Evolutionary conservation across 2,797 vertebrate genomes (phyloP), one percentile per base, ranked within the genome.

Genomic region (Schizothorax lantsangensis): DNA sequence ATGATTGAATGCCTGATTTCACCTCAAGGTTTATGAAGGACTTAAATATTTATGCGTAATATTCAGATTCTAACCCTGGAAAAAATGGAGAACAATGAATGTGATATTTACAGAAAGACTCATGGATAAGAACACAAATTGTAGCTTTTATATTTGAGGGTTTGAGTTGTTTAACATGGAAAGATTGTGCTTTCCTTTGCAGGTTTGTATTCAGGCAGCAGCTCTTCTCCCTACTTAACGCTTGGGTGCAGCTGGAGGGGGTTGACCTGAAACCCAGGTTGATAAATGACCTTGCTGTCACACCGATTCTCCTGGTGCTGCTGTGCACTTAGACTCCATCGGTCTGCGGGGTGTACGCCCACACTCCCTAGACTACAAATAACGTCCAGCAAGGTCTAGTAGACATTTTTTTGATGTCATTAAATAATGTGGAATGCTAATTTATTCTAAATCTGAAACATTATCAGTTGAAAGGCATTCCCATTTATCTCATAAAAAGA

Each of bases 181-280:
- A 26, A n/a, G 49, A 59, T 45, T 59, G 17, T 78, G 17, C 19
- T 59, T 15, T 80, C 49, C 26, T 72, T 83, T 83, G 40, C 47
- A 88, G 69, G 73, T 68, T 80, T 86, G 33, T 82, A 47, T 36
- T 74, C 38, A 81, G 47, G 26, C 85, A 89, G 26, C 83, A 90
- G 43, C 71, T 36, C 26, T 47, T 54, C 71, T 75, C 64, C 36
- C 23, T 57, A 47, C 78, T 84, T 87, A 81, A 83, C 75, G 87
- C 86, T 83, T 88, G 81, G 83, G 73, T 89, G 89, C 89, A 93
- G 92, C 92, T 93, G 93, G 92, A 91, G 90, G 93, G 86, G 81
- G 88, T 83, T 94, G 94, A 93, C 95, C 95, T 93, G 92, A 94
- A 94, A 95, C 92, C 89, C 88, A 84, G 90, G 90, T 85, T 95